Evolutionary conservation across 2,113 vertebrate genomes (phyloP), one percentile per base, ranked within the genome.

Genomic region (Bostrychus sinensis): DNA sequence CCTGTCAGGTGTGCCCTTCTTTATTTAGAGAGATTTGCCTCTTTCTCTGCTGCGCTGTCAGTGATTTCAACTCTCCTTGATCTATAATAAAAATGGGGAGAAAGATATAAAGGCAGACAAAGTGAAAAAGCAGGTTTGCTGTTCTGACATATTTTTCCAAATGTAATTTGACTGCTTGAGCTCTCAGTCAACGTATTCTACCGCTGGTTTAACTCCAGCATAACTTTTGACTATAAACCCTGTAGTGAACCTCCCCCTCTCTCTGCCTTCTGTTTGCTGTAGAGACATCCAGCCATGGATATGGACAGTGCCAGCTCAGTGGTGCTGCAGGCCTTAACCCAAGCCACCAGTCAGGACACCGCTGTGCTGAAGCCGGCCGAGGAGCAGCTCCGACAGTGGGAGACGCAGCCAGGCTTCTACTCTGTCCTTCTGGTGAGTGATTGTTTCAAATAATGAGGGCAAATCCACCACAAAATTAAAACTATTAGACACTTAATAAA

Each of bases 371-470:
- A 99, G 77, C 97, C 97, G 38, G 97, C 96, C 0, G 97, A 98
- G 83, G 96, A 99, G 58, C 97, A 97, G 38, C 90, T 98, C 63
- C 93, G 92, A 57, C 96, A 96, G 86, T 99, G 97, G 97, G 97
- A 98, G 87, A 98, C 94, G 1, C 97, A 98, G 85, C 94, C 97
- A 14, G 97, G 97, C 42, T 99, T 99, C 88, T 98, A 97, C 82
- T 96, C 95, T 2, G 95, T 97, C 37, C 91, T 98, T 25, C 87
- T 98, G 96, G 97, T 98, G 90, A 93, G 95, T 39, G 30, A 63
- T 30, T 20, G 55, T 62, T 36, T 62, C 28, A 56, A 62, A 69
- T 54, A 13, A 55, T 38, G 26, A 19, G 16, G 64, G 56, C 63
- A 37, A 25, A 43, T 51, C 26, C 57, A n/a, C 39, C 41, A 10